Conservation (phyloP, 2,113 vertebrate genomes). For the chimpanzee (Pan troglodytes) region NHGRI_mPanTro3-v2.1_pri NC_072411.2:26575501-26576000, state of each 20-base stretch:
- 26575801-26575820: conserved; percentile 52
- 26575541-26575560: background rate
- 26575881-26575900: conserved; percentile 15
- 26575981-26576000: background rate
- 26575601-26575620: conserved; percentile 34
- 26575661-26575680: background rate
- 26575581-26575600: background rate
- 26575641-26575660: background rate
- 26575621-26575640: background rate
- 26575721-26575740: background rate
- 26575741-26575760: background rate
- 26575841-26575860: conserved; percentile 44
- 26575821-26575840: conserved; percentile 57
- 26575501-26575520: background rate
- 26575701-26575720: background rate
- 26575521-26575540: background rate
- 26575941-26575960: conserved; percentile 57
- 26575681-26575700: background rate
- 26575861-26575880: conserved; percentile 50
- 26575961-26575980: conserved; percentile 34
- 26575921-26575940: conserved; percentile 54
- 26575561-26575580: background rate
- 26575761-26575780: background rate
- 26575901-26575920: conserved; percentile 59
- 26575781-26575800: background rate